Conservation (phyloP, 2,113 vertebrate species). For the Stigmatopora nigra region DNA sequence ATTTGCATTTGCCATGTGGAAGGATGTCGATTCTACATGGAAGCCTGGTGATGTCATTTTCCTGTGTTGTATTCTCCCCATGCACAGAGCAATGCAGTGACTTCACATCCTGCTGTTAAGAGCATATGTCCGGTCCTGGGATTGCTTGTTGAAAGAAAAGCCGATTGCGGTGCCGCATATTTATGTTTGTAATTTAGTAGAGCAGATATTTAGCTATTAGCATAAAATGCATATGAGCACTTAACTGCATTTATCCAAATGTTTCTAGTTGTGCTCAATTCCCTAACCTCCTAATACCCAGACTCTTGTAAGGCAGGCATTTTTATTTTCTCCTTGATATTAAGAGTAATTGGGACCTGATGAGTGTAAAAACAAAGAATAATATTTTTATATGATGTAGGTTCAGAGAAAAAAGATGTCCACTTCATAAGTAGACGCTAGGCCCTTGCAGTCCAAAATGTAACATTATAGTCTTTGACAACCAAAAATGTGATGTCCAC, state of each 20-base stretch:
- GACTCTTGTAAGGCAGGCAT: too few relatives aligned
- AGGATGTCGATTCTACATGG: neutral
- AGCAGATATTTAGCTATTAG: neutral
- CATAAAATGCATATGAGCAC: neutral
- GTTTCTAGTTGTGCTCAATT: neutral
- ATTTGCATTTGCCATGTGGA: neutral
- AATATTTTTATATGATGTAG: too few relatives aligned
- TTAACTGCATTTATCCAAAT: neutral
- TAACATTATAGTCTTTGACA: too few relatives aligned
- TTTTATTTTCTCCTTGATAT: too few relatives aligned
- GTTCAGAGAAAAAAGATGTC: too few relatives aligned
- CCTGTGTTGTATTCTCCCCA: constrained; percentile 4
- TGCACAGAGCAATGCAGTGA: constrained; percentile 16
- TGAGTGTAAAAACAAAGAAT: too few relatives aligned
- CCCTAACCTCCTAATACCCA: too few relatives aligned
- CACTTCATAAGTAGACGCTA: too few relatives aligned
- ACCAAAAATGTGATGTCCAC: too few relatives aligned
- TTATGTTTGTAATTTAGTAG: neutral
- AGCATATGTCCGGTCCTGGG: constrained; percentile 53
- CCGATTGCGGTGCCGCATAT: constrained; percentile 21
- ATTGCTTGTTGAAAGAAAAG: constrained; percentile 27
- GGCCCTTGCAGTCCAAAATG: too few relatives aligned
- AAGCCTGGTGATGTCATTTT: constrained; percentile 1
- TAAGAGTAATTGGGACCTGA: too few relatives aligned
- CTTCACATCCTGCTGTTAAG: constrained; percentile 45